A percentile compares a stretch with the other conserved stretches of the same genome.
phyloP scores from a whole-genome alignment of 2,888 invertebrate genomes.

The Diploptera punctata region DNA sequence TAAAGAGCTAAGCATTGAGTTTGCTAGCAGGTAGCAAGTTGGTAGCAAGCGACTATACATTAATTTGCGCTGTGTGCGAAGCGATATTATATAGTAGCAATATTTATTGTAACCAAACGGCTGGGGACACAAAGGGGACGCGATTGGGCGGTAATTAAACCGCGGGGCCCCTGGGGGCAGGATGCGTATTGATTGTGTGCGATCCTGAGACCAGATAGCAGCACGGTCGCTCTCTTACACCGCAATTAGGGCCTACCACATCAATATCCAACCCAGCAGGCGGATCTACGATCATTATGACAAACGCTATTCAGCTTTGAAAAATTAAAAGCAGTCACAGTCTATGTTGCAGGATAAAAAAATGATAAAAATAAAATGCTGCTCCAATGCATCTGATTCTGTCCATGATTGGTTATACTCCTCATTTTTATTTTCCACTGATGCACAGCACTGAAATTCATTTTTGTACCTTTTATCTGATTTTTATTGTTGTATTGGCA shows the following conservation, averaged over 20 bases:
- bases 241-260: slow-evolving; percentile 28
- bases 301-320: neutral
- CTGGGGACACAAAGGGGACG: slow-evolving; percentile 24
- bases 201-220: slow-evolving; percentile 21
- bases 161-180: slow-evolving; percentile 18
- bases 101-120: slow-evolving; percentile 27
- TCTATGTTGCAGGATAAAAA: neutral
- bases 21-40: too few relatives aligned
- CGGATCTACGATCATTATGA: neutral
- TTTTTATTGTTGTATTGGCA: too few relatives aligned
- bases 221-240: slow-evolving; percentile 20
- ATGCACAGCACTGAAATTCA: too few relatives aligned
- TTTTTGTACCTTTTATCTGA: too few relatives aligned
- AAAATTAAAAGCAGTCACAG: slow-evolving; percentile 1
- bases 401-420: neutral
- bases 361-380: too few relatives aligned
- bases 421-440: too few relatives aligned
- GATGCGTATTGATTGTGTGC: slow-evolving; percentile 29
- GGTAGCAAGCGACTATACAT: neutral
- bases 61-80: slow-evolving; percentile 27
- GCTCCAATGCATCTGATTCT: too few relatives aligned
- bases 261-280: slow-evolving; percentile 20
- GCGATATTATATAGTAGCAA: slow-evolving; percentile 30
- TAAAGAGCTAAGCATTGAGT: too few relatives aligned
- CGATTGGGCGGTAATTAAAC: slow-evolving; percentile 20